phyloP scores from a whole-genome alignment of 1,140 invertebrate species.

The Choristoneura fumiferana region DNA sequence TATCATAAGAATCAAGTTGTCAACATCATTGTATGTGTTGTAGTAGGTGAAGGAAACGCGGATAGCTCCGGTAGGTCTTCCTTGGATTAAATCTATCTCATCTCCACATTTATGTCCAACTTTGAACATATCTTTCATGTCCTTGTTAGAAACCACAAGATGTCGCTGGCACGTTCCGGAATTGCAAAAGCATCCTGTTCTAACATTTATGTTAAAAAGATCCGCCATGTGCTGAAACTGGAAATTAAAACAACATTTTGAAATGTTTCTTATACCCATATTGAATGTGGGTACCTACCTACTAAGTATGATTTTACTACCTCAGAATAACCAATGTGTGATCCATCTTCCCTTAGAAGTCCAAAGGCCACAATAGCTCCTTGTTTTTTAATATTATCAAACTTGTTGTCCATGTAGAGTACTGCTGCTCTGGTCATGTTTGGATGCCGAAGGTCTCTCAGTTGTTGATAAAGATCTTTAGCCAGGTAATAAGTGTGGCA shows the following conservation, averaged over 20 bases:
- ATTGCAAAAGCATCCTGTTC: slow-evolving; percentile 98
- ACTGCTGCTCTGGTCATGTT: slow-evolving; percentile 86
- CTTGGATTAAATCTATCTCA: slow-evolving; percentile 92
- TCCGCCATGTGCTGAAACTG: slow-evolving; percentile 94
- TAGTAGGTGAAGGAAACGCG: slow-evolving; percentile 97
- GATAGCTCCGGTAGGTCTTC: slow-evolving; percentile 93
- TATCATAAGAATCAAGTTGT: slow-evolving; percentile 87
- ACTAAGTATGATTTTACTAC: slow-evolving; percentile 73
- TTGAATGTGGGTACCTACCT: too few relatives aligned
- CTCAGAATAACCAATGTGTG: slow-evolving; percentile 93
- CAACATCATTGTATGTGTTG: slow-evolving; percentile 86
- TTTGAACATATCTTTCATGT: slow-evolving; percentile 88
- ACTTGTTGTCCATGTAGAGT: slow-evolving; percentile 87
- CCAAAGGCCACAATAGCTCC: slow-evolving; percentile 95
- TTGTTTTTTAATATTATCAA: slow-evolving; percentile 82
- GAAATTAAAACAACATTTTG: slow-evolving; percentile 36
- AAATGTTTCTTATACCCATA: too few relatives aligned
- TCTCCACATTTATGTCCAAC: slow-evolving; percentile 96
- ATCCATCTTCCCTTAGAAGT: slow-evolving; percentile 86
- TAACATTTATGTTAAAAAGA: slow-evolving; percentile 90
- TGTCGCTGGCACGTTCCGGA: slow-evolving; percentile 95
- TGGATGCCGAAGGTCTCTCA: slow-evolving; percentile 83
- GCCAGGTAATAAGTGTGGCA: slow-evolving; percentile 88
- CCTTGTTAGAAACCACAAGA: slow-evolving; percentile 83
- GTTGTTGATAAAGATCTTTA: slow-evolving; percentile 83